A percentile compares a stretch with the other conserved stretches of the same genome.
These are phyloP conservation scores for Caenorhabditis japonica DNA, from an alignment of 2,888 invertebrate species.

Conservation along the genomic window DNA sequence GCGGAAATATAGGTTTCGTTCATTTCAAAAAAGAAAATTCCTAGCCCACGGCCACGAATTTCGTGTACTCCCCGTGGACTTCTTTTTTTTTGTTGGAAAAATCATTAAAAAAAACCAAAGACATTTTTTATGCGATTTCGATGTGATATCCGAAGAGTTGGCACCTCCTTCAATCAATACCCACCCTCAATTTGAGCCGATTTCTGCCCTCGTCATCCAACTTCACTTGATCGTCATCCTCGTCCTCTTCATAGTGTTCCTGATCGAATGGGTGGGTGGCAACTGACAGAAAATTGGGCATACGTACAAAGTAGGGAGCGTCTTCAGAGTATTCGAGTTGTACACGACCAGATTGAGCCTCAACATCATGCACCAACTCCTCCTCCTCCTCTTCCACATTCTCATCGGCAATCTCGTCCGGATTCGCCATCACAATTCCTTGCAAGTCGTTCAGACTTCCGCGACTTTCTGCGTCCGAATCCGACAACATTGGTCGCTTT, in stretches of 20 bases:
- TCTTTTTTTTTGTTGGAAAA: too few relatives aligned
- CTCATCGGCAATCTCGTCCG: constrained; percentile 52
- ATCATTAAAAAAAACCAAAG: too few relatives aligned
- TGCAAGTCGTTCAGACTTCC: constrained; percentile 39
- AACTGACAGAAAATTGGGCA: constrained; percentile 97
- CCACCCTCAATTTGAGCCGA: constrained; percentile 81
- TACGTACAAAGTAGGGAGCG: constrained; percentile 59
- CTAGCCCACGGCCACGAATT: too few relatives aligned
- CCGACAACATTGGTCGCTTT: constrained; percentile 27
- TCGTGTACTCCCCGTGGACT: too few relatives aligned
- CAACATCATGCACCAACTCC: constrained; percentile 22
- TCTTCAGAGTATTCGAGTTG: constrained; percentile 27
- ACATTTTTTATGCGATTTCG: too few relatives aligned
- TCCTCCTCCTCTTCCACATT: constrained; percentile 49
- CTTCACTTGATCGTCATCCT: constrained; percentile 94
- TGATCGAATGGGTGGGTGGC: constrained; percentile 96
- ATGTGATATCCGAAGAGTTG: too few relatives aligned
- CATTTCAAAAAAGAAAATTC: too few relatives aligned
- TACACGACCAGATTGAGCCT: constrained; percentile 21
- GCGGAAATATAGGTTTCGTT: too few relatives aligned
- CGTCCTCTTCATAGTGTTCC: constrained; percentile 91
- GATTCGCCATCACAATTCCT: constrained; percentile 56
- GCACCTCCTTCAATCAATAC: too few relatives aligned
- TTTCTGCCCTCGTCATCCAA: constrained; percentile 97
- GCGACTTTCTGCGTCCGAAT: constrained; percentile 38